Conservation (phyloP, 2,888 invertebrate species). For the Callimorpha dominula region DNA sequence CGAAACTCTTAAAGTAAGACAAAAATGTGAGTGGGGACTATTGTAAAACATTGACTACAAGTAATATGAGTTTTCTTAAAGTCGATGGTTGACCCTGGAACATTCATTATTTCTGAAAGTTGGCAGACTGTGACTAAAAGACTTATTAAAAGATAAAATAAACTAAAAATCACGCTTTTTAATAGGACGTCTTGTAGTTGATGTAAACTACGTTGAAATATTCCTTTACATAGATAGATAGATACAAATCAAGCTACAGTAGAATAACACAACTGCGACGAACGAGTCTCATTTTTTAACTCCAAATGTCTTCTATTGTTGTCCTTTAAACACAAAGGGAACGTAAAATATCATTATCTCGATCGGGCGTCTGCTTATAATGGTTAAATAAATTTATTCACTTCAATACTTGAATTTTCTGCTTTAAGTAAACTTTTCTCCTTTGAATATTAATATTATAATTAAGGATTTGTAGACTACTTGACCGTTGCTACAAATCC, state of each 20-base stretch:
- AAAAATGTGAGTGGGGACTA: too few relatives aligned
- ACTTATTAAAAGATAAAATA: background rate
- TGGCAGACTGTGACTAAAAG: too few relatives aligned
- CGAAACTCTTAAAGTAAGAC: too few relatives aligned
- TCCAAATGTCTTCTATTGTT: slow-evolving; percentile 14
- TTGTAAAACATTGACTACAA: too few relatives aligned
- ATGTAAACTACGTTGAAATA: too few relatives aligned
- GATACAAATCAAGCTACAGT: background rate
- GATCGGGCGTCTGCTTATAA: slow-evolving; percentile 17
- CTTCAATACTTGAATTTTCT: background rate
- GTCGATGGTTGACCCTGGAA: too few relatives aligned
- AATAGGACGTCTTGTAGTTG: too few relatives aligned
- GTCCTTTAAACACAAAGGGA: slow-evolving; percentile 9
- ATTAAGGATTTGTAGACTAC: slow-evolving; percentile 2
- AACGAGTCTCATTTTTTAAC: slow-evolving; percentile 37
- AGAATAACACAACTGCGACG: slow-evolving; percentile 17
- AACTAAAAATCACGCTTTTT: too few relatives aligned
- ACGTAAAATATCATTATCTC: slow-evolving; percentile 22
- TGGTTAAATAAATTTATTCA: slow-evolving; percentile 15
- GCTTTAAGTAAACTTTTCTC: background rate
- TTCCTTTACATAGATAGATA: too few relatives aligned
- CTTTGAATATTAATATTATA: background rate
- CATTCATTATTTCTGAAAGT: background rate
- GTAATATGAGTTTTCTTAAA: too few relatives aligned
- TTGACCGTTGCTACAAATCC: background rate